Evolutionary conservation across 2,113 vertebrate genomes (phyloP).

Genomic region (Passerina amoena): DNA sequence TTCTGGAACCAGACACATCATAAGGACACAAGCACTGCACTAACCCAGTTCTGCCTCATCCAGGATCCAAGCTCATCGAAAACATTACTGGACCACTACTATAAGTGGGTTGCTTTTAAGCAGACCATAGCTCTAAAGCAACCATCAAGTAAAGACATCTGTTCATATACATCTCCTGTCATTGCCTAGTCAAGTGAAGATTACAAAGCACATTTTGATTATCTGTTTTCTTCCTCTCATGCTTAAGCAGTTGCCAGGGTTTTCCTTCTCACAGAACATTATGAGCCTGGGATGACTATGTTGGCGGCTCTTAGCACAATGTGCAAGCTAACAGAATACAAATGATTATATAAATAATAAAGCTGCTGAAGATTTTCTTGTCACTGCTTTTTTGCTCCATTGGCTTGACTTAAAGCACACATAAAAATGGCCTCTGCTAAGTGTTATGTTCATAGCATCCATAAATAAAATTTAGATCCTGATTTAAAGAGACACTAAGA

Average conservation of each 20-base stretch:
- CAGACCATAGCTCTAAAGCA: neutral
- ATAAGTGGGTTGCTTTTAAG: neutral
- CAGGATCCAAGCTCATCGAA: neutral
- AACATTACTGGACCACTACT: neutral
- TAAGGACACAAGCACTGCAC: neutral
- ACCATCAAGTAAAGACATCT: neutral
- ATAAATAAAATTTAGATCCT: slow-evolving; percentile 58
- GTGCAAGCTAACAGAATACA: slow-evolving; percentile 44
- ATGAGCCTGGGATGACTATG: neutral
- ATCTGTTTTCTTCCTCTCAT: neutral
- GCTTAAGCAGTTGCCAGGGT: neutral
- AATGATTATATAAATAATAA: slow-evolving; percentile 55
- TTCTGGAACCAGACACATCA: neutral
- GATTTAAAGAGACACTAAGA: slow-evolving; percentile 44
- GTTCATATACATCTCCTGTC: neutral
- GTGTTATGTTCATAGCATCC: slow-evolving; percentile 26
- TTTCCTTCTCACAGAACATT: slow-evolving; percentile 18
- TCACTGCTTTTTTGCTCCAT: slow-evolving; percentile 46
- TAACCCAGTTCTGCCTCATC: neutral
- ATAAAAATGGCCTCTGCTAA: slow-evolving; percentile 48
- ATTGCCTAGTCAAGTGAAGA: neutral
- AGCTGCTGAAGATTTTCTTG: slow-evolving; percentile 55
- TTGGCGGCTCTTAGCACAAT: neutral
- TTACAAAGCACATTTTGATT: slow-evolving; percentile 26
- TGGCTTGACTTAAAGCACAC: slow-evolving; percentile 57